Evolutionary conservation across 1,140 invertebrate genomes (phyloP).

Genomic region (Solen grandis): DNA sequence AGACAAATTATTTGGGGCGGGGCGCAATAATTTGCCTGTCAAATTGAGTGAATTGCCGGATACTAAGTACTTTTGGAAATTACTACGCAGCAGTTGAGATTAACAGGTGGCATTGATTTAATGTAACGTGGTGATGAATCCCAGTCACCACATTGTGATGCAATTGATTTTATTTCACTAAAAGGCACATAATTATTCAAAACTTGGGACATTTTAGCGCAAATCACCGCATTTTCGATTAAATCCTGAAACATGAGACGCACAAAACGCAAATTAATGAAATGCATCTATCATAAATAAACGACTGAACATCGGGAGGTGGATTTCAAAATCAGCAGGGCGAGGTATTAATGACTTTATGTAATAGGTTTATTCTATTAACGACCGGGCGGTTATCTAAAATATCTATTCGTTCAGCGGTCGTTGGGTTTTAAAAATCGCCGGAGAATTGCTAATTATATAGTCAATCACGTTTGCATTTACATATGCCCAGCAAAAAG

Average conservation of each 20-base stretch:
- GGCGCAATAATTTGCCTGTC: constrained; percentile 56
- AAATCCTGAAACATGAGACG: constrained; percentile 27
- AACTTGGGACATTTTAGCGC: constrained; percentile 21
- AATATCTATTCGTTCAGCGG: no score
- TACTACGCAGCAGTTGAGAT: not conserved
- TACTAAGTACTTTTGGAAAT: constrained; percentile 37
- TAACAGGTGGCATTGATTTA: not conserved
- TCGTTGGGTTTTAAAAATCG: no score
- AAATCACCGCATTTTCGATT: constrained; percentile 33
- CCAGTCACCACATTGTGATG: constrained; percentile 3
- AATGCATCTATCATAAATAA: constrained; percentile 25
- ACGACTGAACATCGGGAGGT: not conserved
- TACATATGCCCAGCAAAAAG: no score
- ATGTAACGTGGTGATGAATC: not conserved
- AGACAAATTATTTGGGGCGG: constrained; percentile 53
- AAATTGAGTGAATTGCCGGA: constrained; percentile 33
- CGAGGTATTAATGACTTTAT: constrained; percentile 20
- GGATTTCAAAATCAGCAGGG: constrained; percentile 29
- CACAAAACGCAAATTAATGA: constrained; percentile 28
- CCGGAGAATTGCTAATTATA: no score
- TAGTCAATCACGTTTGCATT: no score
- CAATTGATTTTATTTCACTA: constrained; percentile 58
- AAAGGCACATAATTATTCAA: constrained; percentile 55
- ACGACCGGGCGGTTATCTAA: constrained; percentile 48
- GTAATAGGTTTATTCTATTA: constrained; percentile 49